Conservation (phyloP, 2,797 vertebrate genomes). For the Sarcophilus harrisii region DNA sequence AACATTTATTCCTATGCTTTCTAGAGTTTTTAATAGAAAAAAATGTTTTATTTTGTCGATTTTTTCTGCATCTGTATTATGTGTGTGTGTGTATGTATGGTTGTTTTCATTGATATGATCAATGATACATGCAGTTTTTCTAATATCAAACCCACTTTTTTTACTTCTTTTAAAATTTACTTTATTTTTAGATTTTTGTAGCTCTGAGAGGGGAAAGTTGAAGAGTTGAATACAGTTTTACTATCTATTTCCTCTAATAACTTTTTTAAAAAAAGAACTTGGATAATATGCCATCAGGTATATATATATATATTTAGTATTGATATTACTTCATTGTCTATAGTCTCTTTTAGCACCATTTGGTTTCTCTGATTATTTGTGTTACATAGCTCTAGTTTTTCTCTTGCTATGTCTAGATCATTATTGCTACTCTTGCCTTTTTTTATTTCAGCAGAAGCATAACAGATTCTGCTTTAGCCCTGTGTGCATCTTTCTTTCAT, state of each 20-base stretch:
- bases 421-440: background rate
- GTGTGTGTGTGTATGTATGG: background rate
- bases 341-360: background rate
- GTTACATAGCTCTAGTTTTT: background rate
- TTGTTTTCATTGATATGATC: background rate
- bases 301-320: background rate
- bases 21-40: background rate
- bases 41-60: background rate
- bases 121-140: background rate
- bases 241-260: background rate
- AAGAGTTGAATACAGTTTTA: background rate
- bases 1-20: background rate
- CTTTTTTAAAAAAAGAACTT: background rate
- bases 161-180: background rate
- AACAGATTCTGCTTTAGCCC: background rate
- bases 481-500: background rate
- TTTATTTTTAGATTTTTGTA: background rate
- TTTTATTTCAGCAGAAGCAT: background rate
- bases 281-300: background rate
- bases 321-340: background rate
- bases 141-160: background rate
- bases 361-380: background rate
- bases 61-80: background rate
- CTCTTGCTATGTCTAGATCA: background rate
- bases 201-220: background rate